Percentiles rank a stretch among this genome's conserved stretches.
Conservation (phyloP, 1,140 invertebrate genomes). For the Drosophila bifasciata region DNA sequence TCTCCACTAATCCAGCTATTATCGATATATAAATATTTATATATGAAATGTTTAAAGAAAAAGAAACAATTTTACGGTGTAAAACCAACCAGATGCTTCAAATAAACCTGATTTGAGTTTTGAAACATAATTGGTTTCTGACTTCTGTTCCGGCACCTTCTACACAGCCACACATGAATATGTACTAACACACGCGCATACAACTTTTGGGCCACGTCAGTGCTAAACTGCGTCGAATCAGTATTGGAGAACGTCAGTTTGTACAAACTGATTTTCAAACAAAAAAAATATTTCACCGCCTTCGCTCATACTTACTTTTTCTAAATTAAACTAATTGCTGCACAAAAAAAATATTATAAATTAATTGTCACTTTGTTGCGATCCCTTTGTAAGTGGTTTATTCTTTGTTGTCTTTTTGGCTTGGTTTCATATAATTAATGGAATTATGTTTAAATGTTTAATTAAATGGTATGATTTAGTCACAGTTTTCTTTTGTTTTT, state of each 20-base stretch:
- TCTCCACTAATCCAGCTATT: no score
- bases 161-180: slow-evolving; percentile 25
- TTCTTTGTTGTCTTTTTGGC: slow-evolving; percentile 72
- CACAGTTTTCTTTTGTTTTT: slow-evolving; percentile 42
- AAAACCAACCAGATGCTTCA: no score
- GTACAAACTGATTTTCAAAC: slow-evolving; percentile 41
- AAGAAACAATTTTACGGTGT: no score
- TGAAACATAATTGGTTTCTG: not conserved
- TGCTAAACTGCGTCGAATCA: slow-evolving; percentile 27
- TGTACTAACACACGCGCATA: slow-evolving; percentile 23
- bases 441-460: slow-evolving; percentile 19
- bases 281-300: not conserved
- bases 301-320: slow-evolving; percentile 61
- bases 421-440: slow-evolving; percentile 45
- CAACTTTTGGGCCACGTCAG: slow-evolving; percentile 62
- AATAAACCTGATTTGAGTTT: no score
- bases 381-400: slow-evolving; percentile 28
- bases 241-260: slow-evolving; percentile 45
- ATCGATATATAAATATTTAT: no score
- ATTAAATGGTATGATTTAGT: slow-evolving; percentile 46
- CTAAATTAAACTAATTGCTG: slow-evolving; percentile 54
- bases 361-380: slow-evolving; percentile 60
- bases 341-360: slow-evolving; percentile 30
- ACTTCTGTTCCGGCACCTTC: slow-evolving; percentile 51
- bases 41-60: no score